Evolutionary conservation across 2,113 vertebrate genomes (phyloP), one percentile per base, ranked within the genome.

Genomic region (Scophthalmus maximus): DNA sequence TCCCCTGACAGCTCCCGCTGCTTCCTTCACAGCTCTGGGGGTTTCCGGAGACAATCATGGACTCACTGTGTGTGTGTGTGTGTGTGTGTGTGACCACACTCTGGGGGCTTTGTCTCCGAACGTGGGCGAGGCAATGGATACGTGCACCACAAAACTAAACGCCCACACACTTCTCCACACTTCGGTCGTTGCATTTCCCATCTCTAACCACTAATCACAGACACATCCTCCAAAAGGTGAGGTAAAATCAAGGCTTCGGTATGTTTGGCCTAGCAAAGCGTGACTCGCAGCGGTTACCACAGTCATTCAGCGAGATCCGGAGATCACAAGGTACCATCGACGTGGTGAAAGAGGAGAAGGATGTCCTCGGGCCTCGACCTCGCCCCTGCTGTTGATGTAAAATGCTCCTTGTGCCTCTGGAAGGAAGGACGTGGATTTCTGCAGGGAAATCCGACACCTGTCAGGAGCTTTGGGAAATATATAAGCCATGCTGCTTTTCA

Each of bases 1-100:
- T 78, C 73, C 0, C 14, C 68, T 76, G 82, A 85, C 87, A 74
- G 67, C 76, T 83, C 73, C 80, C 29, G 40, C 66, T 60, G 55
- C 70, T 78, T 44, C 62, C 47, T 12, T 12, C 29, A 12, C 36
- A 58, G 68, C 76, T 68, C 26, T 20, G 47, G 57, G 68, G 51
- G 27, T 62, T 25, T 61, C 64, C 71, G 68, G 46, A 40, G 68
- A 71, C 55, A 70, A 68, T 25, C 49, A 14, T 68, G 18, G 47
- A 44, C 55, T 75, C 49, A 42, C 61, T 68, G 44, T 29, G 23
- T 29, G 25, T 46, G 25, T 47, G 49, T 22, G n/a, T 36, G n/a
- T 55, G 44, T 29, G 20, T 60, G 52, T 15, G n/a, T 71, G 81
- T 84, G 68, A 57, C 68, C 69, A 34, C 60, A 52, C 57, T 71